These are phyloP conservation scores for Serilophus lunatus DNA, from an alignment of 2,113 vertebrate genomes.

Conservation along the genomic window DNA sequence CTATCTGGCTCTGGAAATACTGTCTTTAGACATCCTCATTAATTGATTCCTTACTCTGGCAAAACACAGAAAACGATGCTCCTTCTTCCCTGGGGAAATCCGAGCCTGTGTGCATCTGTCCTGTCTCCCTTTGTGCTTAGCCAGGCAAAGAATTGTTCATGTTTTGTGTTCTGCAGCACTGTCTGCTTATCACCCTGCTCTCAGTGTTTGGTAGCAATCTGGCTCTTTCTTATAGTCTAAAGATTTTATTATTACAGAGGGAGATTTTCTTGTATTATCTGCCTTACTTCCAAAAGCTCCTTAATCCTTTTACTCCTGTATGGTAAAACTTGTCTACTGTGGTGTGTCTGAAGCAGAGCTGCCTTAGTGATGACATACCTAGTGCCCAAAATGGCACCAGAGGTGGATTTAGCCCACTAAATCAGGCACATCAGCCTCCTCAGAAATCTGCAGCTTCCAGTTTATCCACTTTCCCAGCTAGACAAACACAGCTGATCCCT, in stretches of 20 bases:
- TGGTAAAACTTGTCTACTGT: neutral
- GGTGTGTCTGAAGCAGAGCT: neutral
- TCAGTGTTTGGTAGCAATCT: neutral
- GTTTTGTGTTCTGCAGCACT: neutral
- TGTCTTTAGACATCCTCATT: conserved; percentile 34
- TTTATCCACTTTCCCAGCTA: neutral
- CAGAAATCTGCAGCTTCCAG: neutral
- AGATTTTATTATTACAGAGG: neutral
- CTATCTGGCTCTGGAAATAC: conserved; percentile 36
- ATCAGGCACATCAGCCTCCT: neutral
- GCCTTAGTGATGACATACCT: neutral
- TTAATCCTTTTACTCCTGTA: neutral
- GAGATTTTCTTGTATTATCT: conserved; percentile 16
- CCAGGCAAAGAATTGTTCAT: conserved; percentile 1
- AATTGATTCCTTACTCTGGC: conserved; percentile 57
- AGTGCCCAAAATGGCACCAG: neutral
- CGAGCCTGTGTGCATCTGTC: neutral
- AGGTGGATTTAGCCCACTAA: neutral
- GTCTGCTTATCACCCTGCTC: neutral
- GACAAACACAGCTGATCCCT: neutral
- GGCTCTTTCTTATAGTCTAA: neutral
- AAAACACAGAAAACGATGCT: neutral
- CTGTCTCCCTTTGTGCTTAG: conserved; percentile 35
- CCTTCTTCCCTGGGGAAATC: conserved; percentile 30
- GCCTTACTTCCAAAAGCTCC: neutral